phyloP scores from a whole-genome alignment of 2,888 invertebrate genomes.

The Stenurella melanura region DNA sequence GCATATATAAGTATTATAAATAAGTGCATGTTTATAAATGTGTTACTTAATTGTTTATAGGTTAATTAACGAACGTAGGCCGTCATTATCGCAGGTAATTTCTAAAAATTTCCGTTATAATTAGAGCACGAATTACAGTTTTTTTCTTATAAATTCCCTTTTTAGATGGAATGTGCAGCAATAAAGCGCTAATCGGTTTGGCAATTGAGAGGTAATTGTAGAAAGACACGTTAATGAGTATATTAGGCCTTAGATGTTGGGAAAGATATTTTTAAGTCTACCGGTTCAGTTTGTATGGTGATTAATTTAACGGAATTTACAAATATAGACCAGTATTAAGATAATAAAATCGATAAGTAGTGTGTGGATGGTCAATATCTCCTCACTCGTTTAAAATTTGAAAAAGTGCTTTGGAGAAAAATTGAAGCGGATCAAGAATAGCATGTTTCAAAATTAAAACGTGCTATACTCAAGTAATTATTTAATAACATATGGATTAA shows the following conservation, averaged over 20 bases:
- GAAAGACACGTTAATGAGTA: conserved; percentile 42
- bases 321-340: not conserved
- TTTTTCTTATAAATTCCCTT: conserved; percentile 3
- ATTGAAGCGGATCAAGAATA: no score
- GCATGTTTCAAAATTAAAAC: no score
- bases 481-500: no score
- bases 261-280: conserved; percentile 17
- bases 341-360: not conserved
- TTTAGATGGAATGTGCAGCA: conserved; percentile 24
- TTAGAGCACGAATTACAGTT: conserved; percentile 12
- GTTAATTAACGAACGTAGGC: not conserved
- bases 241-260: conserved; percentile 39
- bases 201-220: conserved; percentile 41
- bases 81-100: not conserved
- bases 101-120: conserved; percentile 8
- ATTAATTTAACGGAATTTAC: not conserved
- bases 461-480: no score
- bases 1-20: no score
- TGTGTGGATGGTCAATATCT: no score
- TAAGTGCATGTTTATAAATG: no score
- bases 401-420: no score
- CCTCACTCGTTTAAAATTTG: no score
- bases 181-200: conserved; percentile 42
- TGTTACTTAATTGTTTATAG: not conserved
- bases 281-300: not conserved